Evolutionary conservation across 2,113 vertebrate genomes (phyloP), one percentile per base, ranked within the genome.

Genomic region (Crocuta crocuta): DNA sequence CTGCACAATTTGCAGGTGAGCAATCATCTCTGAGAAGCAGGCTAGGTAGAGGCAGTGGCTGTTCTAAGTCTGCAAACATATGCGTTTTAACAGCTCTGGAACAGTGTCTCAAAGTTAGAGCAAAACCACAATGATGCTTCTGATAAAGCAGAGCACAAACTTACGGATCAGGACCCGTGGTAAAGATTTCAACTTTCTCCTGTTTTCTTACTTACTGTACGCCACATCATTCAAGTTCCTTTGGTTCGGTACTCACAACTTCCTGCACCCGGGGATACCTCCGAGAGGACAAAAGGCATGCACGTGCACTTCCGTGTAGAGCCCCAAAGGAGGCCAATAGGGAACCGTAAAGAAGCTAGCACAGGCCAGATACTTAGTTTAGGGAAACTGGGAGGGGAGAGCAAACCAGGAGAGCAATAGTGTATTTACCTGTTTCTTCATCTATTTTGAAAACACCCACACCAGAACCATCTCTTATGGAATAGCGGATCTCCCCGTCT

Each of bases 381-480:
- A 68, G 63, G 35, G 24, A 73, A 61, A 31, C 21, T 0, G 23
- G 13, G 0, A 39, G 16, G 19, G 1, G 2, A 3, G 7, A 45
- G 17, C 63, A 82, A 89, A 53, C 4, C 3, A 61, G 26, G 76
- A 10, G 2, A 53, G 39, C 9, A 55, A 80, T 86, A 35, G 84
- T 8, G 15, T 21, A 48, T 98, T 99, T 99, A 99, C 99, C 99
- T 97, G 99, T 99, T 98, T 99, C 99, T 98, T 99, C 99, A 10
- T 99, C 99, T 89, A 99, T 99, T 96, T 97, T 99, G 97, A 99
- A 99, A 97, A 99, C 99, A 89, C 99, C 99, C 74, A 99, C 73
- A 89, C 99, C 99, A 31, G 99, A 99, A 48, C 99, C 99, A 96
- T 99, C 99, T 97, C 99, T 98, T 88, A 99, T 99, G 82, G 99